phyloP scores from a whole-genome alignment of 2,797 vertebrate genomes.

The Dipus sagitta region DNA sequence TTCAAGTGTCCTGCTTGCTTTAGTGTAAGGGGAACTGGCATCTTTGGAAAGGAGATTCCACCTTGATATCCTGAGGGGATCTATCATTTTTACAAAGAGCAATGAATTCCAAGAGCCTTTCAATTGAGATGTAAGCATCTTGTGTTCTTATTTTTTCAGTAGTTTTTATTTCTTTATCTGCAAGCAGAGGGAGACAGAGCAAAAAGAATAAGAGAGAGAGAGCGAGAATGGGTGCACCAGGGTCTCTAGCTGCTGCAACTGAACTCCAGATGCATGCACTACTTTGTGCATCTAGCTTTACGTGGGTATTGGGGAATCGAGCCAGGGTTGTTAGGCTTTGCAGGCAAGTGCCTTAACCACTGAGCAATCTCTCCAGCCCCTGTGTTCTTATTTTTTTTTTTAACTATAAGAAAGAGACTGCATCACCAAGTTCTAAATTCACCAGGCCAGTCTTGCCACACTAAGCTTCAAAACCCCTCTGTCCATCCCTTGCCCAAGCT shows the following conservation, averaged over 20 bases:
- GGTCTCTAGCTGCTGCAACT: too few relatives aligned
- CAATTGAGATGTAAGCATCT: background rate
- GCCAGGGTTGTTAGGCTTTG: too few relatives aligned
- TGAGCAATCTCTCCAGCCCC: too few relatives aligned
- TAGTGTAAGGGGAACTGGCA: background rate
- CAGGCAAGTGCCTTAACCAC: too few relatives aligned
- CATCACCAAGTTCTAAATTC: background rate
- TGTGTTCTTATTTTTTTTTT: too few relatives aligned
- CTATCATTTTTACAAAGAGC: conserved; percentile 8
- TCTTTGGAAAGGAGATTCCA: background rate
- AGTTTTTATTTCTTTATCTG: too few relatives aligned
- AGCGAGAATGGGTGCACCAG: too few relatives aligned
- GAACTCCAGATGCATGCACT: too few relatives aligned
- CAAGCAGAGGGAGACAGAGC: background rate
- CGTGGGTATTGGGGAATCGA: too few relatives aligned
- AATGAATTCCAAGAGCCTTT: background rate
- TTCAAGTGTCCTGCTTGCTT: background rate
- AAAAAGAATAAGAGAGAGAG: conserved; percentile 42
- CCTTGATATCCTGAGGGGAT: background rate
- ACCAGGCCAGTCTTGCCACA: background rate
- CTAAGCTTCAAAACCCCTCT: background rate
- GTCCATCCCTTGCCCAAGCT: background rate
- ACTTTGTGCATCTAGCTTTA: too few relatives aligned
- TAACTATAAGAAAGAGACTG: too few relatives aligned
- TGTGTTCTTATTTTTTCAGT: background rate